Base-by-base conservation (phyloP, 2,888 invertebrate genomes). In the Malacosoma neustria region DNA sequence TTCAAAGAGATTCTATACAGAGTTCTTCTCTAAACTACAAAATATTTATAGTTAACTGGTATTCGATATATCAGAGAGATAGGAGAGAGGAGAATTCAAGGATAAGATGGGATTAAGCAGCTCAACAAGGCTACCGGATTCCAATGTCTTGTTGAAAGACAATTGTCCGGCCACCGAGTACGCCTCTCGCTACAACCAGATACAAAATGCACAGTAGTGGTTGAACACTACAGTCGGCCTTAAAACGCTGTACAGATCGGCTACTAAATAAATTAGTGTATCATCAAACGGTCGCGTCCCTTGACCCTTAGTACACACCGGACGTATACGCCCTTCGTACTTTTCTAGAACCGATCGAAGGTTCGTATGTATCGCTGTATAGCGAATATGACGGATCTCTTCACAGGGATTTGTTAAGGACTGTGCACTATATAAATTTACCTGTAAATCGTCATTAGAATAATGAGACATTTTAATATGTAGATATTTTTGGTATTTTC, bases 121-220 rank as follows among this genome's bases (percentile, higher is more conserved):
- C 36, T 40, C 40, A 49, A 46, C 43, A 53, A 65, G 74, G 82
- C 59, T 81, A 84, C 84, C 43, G 54, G 67, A 55, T 52, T n/a
- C 3, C 84, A 84, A 84, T 82, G 86, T 77, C 62, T 86, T 82
- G 81, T 85, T 80, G 84, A 82, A 84, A 86, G 63, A 82, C 86
- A 51, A 84, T 82, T 82, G 81, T 57, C 71, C 66, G 81, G 86
- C 86, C 48, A 43, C 80, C 76, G 52, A n/a, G 36, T 42, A 62
- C 69, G 67, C 60, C 59, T 64, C 66, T 62, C 54, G 41, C 38
- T 41, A 39, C 40, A 48, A 67, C 72, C 77, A 82, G 82, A 76
- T 77, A 79, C 71, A 48, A 22, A 22, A 22, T n/a, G n/a, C 66
- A 72, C 85, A 81, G 54, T 53, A 62, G 70, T 74, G 77, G 82